These are phyloP conservation scores for Tachysurus vachellii DNA, from an alignment of 2,113 vertebrate species.

Conservation along the genomic window DNA sequence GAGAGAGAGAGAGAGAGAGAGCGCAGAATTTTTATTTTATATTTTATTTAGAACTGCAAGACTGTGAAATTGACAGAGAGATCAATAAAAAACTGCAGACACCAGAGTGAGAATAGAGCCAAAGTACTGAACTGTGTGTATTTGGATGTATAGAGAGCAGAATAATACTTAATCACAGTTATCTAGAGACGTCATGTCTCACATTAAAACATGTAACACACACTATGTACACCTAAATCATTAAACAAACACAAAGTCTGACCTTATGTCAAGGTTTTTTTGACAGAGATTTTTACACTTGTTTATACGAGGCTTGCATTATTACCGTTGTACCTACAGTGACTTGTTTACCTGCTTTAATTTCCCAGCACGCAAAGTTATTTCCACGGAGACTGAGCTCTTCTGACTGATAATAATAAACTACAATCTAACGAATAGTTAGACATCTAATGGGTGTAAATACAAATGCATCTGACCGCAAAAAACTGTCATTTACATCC, in stretches of 20 bases:
- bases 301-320: not conserved
- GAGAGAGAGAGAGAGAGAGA: too few species aligned
- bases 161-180: not conserved
- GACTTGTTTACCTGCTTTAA: constrained; percentile 49
- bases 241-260: not conserved
- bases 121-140: not conserved
- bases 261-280: not conserved
- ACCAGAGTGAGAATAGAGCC: not conserved
- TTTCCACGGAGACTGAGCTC: not conserved
- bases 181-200: not conserved
- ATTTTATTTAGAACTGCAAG: not conserved
- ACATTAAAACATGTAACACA: not conserved
- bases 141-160: not conserved
- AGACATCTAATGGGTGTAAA: not conserved
- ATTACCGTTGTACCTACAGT: not conserved
- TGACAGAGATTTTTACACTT: not conserved
- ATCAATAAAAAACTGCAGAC: not conserved
- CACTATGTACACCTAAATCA: not conserved
- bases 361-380: constrained; percentile 11
- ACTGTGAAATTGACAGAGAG: not conserved
- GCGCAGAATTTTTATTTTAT: too few species aligned
- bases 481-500: not conserved
- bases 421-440: not conserved
- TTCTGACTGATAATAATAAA: not conserved
- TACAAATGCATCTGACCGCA: not conserved